Conservation (phyloP, 2,113 vertebrate genomes). For the Alaudala cheleensis region DNA sequence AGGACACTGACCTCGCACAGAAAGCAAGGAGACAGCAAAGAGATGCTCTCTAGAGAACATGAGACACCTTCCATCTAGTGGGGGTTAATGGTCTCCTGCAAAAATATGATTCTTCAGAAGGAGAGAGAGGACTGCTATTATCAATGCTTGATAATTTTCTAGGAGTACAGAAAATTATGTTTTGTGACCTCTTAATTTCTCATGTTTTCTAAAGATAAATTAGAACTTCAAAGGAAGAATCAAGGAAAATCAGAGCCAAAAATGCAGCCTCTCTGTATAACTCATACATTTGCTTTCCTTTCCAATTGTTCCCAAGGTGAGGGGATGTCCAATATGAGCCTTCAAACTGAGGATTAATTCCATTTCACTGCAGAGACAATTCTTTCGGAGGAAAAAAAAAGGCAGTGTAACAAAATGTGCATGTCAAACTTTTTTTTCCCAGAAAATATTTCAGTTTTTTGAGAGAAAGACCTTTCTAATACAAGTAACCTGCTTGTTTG, state of each 20-base stretch:
- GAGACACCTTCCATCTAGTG: not conserved
- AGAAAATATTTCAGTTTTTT: not conserved
- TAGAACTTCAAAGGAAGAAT: not conserved
- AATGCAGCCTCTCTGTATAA: not conserved
- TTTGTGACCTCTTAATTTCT: not conserved
- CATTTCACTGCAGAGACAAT: not conserved
- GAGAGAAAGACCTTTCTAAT: not conserved
- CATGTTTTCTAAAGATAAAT: not conserved
- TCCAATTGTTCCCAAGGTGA: not conserved
- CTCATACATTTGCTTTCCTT: not conserved
- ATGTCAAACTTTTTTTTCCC: not conserved
- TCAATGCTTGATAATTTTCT: not conserved
- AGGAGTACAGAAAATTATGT: not conserved
- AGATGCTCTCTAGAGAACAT: not conserved
- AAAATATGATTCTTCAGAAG: not conserved
- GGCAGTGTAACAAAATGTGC: not conserved
- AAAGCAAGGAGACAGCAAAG: not conserved
- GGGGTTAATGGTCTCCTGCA: not conserved
- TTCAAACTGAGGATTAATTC: not conserved
- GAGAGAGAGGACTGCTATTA: not conserved
- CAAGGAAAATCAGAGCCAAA: not conserved
- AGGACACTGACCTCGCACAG: not conserved
- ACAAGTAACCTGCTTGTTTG: not conserved
- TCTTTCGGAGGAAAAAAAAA: not conserved
- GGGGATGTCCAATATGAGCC: rapidly evolving